Base-by-base conservation (phyloP, 1,140 invertebrate genomes). In the Nephotettix cincticeps region DNA sequence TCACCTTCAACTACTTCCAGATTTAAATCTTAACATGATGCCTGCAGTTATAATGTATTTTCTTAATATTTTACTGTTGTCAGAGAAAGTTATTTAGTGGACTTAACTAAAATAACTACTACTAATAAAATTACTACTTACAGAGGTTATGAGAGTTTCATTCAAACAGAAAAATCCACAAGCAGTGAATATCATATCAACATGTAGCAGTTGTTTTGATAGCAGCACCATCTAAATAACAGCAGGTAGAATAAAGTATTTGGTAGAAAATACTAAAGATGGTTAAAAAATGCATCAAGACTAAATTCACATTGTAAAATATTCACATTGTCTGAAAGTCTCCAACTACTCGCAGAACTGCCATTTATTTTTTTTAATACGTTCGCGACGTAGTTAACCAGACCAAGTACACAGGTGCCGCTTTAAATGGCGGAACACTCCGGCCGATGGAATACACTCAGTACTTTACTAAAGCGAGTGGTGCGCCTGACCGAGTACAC, bases 121-220 rank as follows among this genome's bases (percentile, higher is more conserved):
- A n/a, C n/a, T n/a, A n/a, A n/a, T n/a, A n/a, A n/a, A n/a, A n/a
- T n/a, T n/a, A n/a, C 6, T 61, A 61, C 56, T 61, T 61, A 61
- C 56, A 27, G 56, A 61, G 28, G 56, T 61, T 11, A 61, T 9
- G 27, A 61, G 56, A 61, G 23, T 61, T 61, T 61, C 56, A 29
- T 61, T 61, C n/a, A 61, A 29, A 27, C 6, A 27, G 56, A 61
- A 61, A 23, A 61, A 61, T 11, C 56, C 56, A 61, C 56, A 27
- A 6, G 56, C 56, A 21, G 56, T 61, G 25, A 27, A 61, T 4
- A 14, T n/a, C 56, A 61, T 61, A 2, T 25, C 56, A 27, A 61
- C 23, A 28, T 61, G 56, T 21, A 61, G 25, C 13, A 61, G 6
- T n/a, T 61, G 56, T n/a, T 61, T 61, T 29, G 56, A 61, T 3